Evolutionary conservation across 2,888 invertebrate species (phyloP), one percentile per base, ranked within the genome.

Genomic region (Acronicta aceris): DNA sequence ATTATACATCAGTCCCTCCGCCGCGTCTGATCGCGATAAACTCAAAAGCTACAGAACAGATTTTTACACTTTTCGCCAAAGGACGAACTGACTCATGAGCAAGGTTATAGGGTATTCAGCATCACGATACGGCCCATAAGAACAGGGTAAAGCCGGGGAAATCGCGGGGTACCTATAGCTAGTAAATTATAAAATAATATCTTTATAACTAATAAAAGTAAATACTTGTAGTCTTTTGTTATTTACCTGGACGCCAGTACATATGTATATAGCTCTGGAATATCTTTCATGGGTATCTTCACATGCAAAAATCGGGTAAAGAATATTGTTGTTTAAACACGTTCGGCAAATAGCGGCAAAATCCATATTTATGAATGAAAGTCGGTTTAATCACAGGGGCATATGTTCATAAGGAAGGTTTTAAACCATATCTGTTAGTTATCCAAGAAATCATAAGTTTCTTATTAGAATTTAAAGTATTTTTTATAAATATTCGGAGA

Each of bases 201-300:
- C 6, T 6, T 5, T 38, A 36, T 36, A 47, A 12, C 2, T n/a
- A 36, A 5, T 5, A 48, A 36, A 48, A 36, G 17, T 48, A 9
- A n/a, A 10, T 5, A 36, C 4, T 7, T 5, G 1, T 2, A 13
- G 16, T 5, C n/a, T 0, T 9, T 7, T n/a, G n/a, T 15, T 57
- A 53, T 27, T 57, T 65, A 70, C 70, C 70, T 70, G 53, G 9
- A 70, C 13, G 1, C 70, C 70, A 8, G 54, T 65, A 17, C 61
- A 61, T 13, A 33, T 25, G 15, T 27, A 65, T 17, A 70, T 57
- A 12, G 56, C 43, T 16, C 15, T 43, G 10, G 61, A 65, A 38
- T 47, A 54, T 2, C 16, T 38, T 5, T 65, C 61, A 33, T 51
- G 38, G 10, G n/a, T 25, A 8, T 65, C 61, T 42, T 43, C 45